Base-by-base conservation (phyloP, 2,888 invertebrate genomes). In the Saturnia japonica region DNA sequence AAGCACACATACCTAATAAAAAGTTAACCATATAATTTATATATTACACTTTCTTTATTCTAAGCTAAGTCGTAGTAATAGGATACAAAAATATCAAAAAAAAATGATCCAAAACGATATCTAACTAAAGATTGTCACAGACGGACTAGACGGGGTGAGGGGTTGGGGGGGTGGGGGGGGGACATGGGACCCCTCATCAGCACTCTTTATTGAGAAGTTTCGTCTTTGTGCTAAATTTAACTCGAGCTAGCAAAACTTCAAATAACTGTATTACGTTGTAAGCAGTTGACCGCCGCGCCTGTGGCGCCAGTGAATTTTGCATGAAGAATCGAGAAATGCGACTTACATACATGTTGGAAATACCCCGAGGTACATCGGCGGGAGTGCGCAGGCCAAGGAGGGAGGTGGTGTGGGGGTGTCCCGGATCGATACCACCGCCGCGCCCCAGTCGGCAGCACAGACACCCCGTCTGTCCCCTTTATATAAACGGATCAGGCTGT, bases 291-390 rank as follows among this genome's bases (percentile, higher is more conserved):
- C 54, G n/a, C 11, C 22, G n/a, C n/a, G n/a, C n/a, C n/a, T n/a
- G n/a, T n/a, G n/a, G n/a, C n/a, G n/a, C n/a, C n/a, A n/a, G n/a
- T 54, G 22, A 28, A 57, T 28, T 14, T 25, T 28, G 25, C 57
- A 57, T 9, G 54, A 54, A 54, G 22, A 11, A 4, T 54, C 54
- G n/a, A 51, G 51, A 25, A 57, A 60, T 14, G 28, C 25, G 14
- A 22, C 9, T 25, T 60, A 60, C 25, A 60, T 79, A 75, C 79
- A 80, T 78, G 80, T 76, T 78, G 83, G 82, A 81, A 85, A 82
- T 82, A 76, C 81, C 86, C 84, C 86, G 88, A 87, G 84, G 75
- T 77, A 77, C 80, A 80, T 78, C 80, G 82, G 78, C 76, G 73
- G 78, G 76, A 73, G 72, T 73, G 74, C 76, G 76, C 73, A 75